Base-by-base conservation (phyloP, 2,113 vertebrate species). In the Morone saxatilis region DNA sequence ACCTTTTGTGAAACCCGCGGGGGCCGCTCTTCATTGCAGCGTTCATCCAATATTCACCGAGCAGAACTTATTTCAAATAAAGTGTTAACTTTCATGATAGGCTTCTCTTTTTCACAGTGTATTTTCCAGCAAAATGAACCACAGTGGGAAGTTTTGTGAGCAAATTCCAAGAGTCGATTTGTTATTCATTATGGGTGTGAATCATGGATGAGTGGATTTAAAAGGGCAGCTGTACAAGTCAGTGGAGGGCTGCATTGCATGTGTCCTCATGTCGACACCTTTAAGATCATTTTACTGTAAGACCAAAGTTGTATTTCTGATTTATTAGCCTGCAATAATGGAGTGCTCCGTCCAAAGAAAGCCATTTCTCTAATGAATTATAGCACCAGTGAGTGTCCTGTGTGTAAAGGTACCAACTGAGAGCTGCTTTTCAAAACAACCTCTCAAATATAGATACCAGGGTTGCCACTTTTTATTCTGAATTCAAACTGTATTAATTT, bases 171-270 rank as follows among this genome's bases (percentile, higher is more conserved):
- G 43, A 45, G 60, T 65, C 3, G 53, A 73, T 81, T 71, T 71
- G 50, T 67, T 66, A 51, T 79, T 86, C 50, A 74, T 41, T 20
- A 25, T 36, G 38, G 36, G 40, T 13, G 61, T 72, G 69, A 81
- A 36, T 81, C 78, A 68, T 41, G 12, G 61, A 73, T 43, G 73
- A 76, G n/a, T 22, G 57, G 43, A 22, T 70, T 25, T 40, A 54
- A 48, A 38, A 66, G 43, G 20, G 11, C 11, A 59, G 61, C 31
- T 60, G 43, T 20, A 19, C 43, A 51, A 7, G 69, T 48, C 63
- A 56, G 76, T 6, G 1, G 66, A 62, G 25, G 41, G 19, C 72
- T 54, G 45, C 6, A 38, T 25, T 25, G 25, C 25, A 25, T 65
- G 4, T 43, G 40, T 22, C 5, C 20, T 47, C 40, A 14, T 8